Evolutionary conservation across 1,140 invertebrate species (phyloP).

Genomic region (Triops cancriformis): DNA sequence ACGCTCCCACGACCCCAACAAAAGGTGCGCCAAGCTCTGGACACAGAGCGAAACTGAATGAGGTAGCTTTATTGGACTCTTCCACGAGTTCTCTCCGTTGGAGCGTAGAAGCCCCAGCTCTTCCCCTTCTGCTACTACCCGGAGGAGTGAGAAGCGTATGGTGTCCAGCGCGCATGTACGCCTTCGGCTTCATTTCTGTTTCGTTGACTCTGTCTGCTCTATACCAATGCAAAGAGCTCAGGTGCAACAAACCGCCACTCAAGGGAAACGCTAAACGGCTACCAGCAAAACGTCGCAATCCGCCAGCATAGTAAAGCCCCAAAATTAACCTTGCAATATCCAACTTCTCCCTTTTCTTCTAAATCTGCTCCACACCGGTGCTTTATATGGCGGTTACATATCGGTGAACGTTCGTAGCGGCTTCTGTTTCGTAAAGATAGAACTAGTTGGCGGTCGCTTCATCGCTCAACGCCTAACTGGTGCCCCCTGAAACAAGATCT

Average conservation of each 20-base stretch:
- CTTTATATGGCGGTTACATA: too few relatives aligned
- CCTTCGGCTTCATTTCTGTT: not conserved
- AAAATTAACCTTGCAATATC: not conserved
- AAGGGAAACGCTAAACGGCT: not conserved
- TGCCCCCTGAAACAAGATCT: not conserved
- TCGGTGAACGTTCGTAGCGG: not conserved
- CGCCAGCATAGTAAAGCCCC: not conserved
- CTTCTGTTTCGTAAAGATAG: not conserved
- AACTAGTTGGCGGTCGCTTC: not conserved
- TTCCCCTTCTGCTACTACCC: not conserved
- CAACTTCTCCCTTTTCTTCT: not conserved
- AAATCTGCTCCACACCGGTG: not conserved
- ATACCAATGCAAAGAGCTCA: not conserved
- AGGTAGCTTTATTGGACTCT: constrained; percentile 4
- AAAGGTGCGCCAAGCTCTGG: not conserved
- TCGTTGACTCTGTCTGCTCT: not conserved
- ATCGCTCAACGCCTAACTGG: not conserved
- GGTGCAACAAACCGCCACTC: not conserved
- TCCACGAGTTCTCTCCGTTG: not conserved
- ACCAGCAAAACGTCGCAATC: not conserved
- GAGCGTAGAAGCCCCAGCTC: not conserved
- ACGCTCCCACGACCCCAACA: not conserved
- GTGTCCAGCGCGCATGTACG: not conserved
- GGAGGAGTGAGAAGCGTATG: not conserved
- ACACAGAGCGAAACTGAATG: not conserved